phyloP scores from a whole-genome alignment of 2,797 vertebrate genomes.

The Fistularia commersonii region DNA sequence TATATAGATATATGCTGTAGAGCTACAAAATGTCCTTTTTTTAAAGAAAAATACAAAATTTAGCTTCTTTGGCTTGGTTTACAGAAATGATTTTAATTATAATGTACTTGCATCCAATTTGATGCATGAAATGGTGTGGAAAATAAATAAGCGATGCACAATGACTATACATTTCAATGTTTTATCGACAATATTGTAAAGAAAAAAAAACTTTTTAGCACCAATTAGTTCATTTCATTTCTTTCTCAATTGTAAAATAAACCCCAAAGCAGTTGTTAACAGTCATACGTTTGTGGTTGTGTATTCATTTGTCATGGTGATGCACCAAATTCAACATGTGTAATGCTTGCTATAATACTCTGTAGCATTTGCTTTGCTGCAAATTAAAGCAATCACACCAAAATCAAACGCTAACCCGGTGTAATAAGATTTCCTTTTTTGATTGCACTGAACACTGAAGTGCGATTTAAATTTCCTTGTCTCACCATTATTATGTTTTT shows the following conservation, averaged over 20 bases:
- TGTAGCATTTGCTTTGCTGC: slow-evolving; percentile 32
- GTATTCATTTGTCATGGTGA: slow-evolving; percentile 71
- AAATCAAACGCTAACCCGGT: slow-evolving; percentile 28
- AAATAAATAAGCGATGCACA: slow-evolving; percentile 94
- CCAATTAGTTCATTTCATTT: slow-evolving; percentile 88
- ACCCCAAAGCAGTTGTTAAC: slow-evolving; percentile 97
- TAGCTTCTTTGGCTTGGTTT: slow-evolving; percentile 98
- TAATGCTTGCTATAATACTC: slow-evolving; percentile 19
- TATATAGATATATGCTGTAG: slow-evolving; percentile 96
- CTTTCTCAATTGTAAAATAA: slow-evolving; percentile 99
- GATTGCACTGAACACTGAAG: slow-evolving; percentile 7
- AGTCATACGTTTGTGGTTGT: slow-evolving; percentile 79
- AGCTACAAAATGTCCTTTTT: slow-evolving; percentile 87
- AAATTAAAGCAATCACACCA: slow-evolving; percentile 43
- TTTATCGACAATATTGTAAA: slow-evolving; percentile 95
- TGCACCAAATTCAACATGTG: slow-evolving; percentile 39
- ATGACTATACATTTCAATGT: slow-evolving; percentile 98
- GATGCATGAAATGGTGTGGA: slow-evolving; percentile 97
- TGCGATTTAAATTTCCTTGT: slow-evolving; percentile 11
- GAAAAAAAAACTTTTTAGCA: slow-evolving; percentile 88
- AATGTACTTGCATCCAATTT: slow-evolving; percentile 86
- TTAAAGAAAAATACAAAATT: slow-evolving; percentile 90
- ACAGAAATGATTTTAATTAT: slow-evolving; percentile 97
- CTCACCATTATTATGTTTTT: slow-evolving; percentile 7
- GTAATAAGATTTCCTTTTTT: slow-evolving; percentile 31